Conservation (phyloP, 2,113 vertebrate species). For the Odobenus rosmarus region DNA sequence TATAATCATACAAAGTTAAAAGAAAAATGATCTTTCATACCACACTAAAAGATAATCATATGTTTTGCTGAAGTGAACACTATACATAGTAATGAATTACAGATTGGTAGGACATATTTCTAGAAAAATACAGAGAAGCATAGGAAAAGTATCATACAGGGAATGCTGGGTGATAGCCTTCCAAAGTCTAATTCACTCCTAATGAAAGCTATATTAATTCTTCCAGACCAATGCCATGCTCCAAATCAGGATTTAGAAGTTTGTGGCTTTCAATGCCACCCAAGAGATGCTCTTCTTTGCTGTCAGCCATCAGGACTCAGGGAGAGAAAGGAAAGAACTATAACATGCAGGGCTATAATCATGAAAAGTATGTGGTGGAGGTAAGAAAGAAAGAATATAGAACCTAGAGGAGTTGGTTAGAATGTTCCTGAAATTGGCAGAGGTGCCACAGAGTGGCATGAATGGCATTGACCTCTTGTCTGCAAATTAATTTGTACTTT, state of each 20-base stretch:
- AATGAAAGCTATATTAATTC: background rate
- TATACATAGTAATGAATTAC: background rate
- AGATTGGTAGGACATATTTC: background rate
- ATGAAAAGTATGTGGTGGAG: background rate
- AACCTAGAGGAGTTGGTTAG: background rate
- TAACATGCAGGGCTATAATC: background rate
- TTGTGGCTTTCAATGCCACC: background rate
- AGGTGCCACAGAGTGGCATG: too few relatives aligned
- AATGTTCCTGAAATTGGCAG: background rate
- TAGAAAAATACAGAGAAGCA: background rate
- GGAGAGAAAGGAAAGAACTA: background rate
- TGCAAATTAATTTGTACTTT: background rate
- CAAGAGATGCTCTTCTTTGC: background rate
- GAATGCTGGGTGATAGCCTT: background rate
- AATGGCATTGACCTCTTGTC: background rate
- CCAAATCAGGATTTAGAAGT: background rate
- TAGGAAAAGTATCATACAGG: background rate
- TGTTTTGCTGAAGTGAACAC: background rate
- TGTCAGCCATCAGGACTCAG: background rate
- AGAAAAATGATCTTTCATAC: background rate
- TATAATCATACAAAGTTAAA: background rate
- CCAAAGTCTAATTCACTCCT: background rate
- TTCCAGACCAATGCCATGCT: background rate
- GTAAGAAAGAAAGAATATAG: background rate
- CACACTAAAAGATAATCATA: background rate